Base-by-base conservation (phyloP, 2,113 vertebrate species). In the Antigone vipio region DNA sequence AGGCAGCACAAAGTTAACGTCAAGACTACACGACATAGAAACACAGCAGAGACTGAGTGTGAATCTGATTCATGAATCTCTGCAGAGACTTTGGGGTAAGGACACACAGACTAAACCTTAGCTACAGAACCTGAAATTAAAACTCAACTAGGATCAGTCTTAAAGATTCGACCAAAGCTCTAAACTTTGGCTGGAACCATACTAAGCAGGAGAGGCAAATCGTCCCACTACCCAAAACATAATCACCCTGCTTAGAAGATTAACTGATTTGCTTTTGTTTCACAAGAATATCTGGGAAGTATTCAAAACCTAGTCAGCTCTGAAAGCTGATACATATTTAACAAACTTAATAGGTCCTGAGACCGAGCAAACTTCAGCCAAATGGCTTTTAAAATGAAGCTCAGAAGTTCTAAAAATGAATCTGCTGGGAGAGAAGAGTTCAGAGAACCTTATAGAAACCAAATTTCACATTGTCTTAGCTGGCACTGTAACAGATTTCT, bases 391-490 rank as follows among this genome's bases (percentile, higher is more conserved):
- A 64, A 95, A 95, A 83, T 44, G 94, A 89, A 95, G 89, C 87
- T 96, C 91, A 93, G 89, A 87, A 89, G 74, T 89, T 94, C 91
- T 95, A 92, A 95, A 95, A 92, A 92, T 95, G 71, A 93, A 94
- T 85, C 87, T 93, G 93, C 87, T 85, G 85, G 93, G 94, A 96
- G 86, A 92, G 81, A 24, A 94, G 80, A 95, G 94, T 96, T 97
- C 97, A 97, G 84, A 95, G 87, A 96, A 95, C 91, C 77, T 94
- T 50, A 92, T 0, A 93, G 84, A 89, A 96, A 96, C 95, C 87
- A 95, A 94, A 96, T 96, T 96, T 97, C 97, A 95, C 95, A 95
- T 95, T 95, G 96, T 93, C 95, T 95, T 95, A 95, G 95, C 94
- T 93, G 93, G 93, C 94, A 95, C 91, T 94, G 87, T 85, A 95